Conservation (phyloP, 2,113 vertebrate genomes). For the Scomber colias region DNA sequence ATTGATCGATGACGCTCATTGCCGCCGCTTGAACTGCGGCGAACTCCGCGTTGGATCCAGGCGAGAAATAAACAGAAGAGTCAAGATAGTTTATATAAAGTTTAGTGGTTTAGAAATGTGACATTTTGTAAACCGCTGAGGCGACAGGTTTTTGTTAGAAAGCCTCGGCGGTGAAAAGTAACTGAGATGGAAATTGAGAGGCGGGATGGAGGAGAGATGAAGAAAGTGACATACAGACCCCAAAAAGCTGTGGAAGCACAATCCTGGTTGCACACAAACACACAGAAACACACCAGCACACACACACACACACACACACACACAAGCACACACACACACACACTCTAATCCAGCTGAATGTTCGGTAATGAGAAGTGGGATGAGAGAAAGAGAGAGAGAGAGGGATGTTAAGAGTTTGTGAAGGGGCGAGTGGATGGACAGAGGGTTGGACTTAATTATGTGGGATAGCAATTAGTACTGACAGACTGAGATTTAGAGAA, state of each 20-base stretch:
- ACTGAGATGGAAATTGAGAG: not conserved
- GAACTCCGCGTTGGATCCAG: not conserved
- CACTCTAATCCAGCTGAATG: constrained; percentile 64
- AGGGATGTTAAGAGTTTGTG: not conserved
- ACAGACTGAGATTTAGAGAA: constrained; percentile 59
- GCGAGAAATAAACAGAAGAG: not conserved
- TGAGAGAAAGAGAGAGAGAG: constrained; percentile 17
- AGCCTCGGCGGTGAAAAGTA: not conserved
- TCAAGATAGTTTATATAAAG: not conserved
- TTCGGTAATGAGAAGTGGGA: constrained; percentile 60
- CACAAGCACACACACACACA: constrained; percentile 2
- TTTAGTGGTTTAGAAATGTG: constrained; percentile 1
- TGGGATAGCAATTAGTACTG: constrained; percentile 67
- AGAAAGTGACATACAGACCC: constrained; percentile 37
- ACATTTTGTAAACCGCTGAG: not conserved
- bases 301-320: not conserved
- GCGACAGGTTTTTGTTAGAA: constrained; percentile 2
- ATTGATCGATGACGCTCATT: not conserved
- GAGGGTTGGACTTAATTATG: constrained; percentile 49
- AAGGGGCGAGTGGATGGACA: constrained; percentile 17
- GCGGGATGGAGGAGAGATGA: constrained; percentile 3
- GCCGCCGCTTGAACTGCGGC: not conserved
- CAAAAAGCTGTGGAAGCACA: constrained; percentile 41
- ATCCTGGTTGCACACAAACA: constrained; percentile 37
- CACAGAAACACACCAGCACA: not conserved